A percentile compares a stretch with the other conserved stretches of the same genome.
These are phyloP conservation scores for Actenoides lindsayi DNA, from an alignment of 2,113 vertebrate genomes.

Conservation along the genomic window DNA sequence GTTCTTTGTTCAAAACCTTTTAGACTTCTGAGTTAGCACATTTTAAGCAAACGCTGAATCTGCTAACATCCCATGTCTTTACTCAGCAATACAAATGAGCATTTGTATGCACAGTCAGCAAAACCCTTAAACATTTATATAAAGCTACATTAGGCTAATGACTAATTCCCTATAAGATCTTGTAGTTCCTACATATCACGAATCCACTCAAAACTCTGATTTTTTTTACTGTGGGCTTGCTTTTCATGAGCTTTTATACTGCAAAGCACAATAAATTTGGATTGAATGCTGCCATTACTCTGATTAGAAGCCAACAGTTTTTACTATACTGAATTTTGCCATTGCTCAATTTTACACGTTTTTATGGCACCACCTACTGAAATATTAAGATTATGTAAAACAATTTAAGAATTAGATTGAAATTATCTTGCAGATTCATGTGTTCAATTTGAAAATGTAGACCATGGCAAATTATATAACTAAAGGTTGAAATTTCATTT, in stretches of 20 bases:
- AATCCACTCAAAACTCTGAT: not conserved
- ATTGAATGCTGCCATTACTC: not conserved
- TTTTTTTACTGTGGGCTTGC: not conserved
- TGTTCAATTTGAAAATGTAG: not conserved
- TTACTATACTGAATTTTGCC: not conserved
- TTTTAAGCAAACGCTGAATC: constrained; percentile 13
- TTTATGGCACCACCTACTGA: constrained; percentile 46
- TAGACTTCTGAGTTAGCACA: not conserved
- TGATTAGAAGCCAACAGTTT: not conserved
- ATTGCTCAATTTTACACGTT: not conserved
- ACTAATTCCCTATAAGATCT: not conserved
- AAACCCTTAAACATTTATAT: not conserved
- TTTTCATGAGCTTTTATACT: not conserved
- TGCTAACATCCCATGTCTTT: not conserved
- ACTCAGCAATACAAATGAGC: not conserved
- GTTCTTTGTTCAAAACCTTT: not conserved
- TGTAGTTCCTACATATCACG: not conserved
- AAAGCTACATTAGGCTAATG: not conserved
- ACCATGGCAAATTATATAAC: not conserved
- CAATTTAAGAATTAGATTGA: not conserved
- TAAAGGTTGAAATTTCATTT: not conserved
- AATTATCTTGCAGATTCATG: not conserved
- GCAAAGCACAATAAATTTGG: not conserved
- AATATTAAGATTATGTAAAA: not conserved
- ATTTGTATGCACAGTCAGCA: not conserved